Percentiles rank a stretch among this genome's conserved stretches.
These are phyloP conservation scores for Dasypus novemcinctus DNA, from an alignment of 2,113 vertebrate species.

Conservation along the genomic window DNA sequence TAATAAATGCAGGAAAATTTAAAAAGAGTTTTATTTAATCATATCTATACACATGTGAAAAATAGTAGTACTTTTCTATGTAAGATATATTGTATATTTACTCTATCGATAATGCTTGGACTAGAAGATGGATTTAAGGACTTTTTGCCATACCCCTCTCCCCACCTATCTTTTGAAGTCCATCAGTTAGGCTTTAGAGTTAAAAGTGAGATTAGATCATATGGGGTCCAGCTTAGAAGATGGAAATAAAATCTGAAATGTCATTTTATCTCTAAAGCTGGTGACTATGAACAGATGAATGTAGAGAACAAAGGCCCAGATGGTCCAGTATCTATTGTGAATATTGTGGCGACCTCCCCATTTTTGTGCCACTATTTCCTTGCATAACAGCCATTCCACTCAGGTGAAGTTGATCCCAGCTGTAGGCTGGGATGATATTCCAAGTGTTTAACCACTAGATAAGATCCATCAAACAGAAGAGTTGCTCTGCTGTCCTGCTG, in stretches of 20 bases:
- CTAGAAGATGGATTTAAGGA: not conserved
- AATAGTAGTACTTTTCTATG: not conserved
- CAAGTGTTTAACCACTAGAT: not conserved
- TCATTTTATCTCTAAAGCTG: not conserved
- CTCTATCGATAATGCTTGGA: not conserved
- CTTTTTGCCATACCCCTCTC: not conserved
- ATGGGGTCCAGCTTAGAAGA: not conserved
- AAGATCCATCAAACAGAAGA: not conserved
- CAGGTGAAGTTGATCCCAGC: not conserved
- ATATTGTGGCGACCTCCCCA: not conserved
- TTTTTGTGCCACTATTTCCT: not conserved
- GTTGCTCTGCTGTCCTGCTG: not conserved
- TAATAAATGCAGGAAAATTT: not conserved
- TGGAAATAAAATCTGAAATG: conserved; percentile 5
- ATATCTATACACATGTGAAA: conserved; percentile 8
- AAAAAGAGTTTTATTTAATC: not conserved
- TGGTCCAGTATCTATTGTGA: not conserved
- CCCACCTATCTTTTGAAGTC: not conserved
- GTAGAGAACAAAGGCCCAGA: not conserved
- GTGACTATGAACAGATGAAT: not conserved
- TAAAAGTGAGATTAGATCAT: not conserved
- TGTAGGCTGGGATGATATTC: not conserved
- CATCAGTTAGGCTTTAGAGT: not conserved
- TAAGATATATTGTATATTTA: not conserved
- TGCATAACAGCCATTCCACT: not conserved